A percentile compares a stretch with the other conserved stretches of the same genome.
Evolutionary conservation across 2,113 vertebrate species (phyloP).

Genomic region (Oxyura jamaicensis): DNA sequence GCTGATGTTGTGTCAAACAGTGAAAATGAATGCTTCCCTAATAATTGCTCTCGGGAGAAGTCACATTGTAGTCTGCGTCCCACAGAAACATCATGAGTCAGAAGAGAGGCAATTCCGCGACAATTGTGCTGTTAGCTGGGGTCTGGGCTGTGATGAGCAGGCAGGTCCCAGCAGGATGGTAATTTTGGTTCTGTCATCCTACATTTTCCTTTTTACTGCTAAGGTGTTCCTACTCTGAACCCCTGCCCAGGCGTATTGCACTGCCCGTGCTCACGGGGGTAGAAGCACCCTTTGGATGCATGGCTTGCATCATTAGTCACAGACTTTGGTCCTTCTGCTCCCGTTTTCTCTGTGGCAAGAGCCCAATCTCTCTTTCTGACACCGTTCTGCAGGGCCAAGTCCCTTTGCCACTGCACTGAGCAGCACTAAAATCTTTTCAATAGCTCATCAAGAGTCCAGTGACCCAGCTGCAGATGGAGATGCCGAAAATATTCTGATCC

Average conservation of each 20-base stretch:
- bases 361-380: background rate
- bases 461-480: background rate
- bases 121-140: conserved; percentile 8
- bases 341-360: background rate
- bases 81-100: conserved; percentile 45
- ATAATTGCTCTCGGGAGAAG: conserved; percentile 36
- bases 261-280: background rate
- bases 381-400: background rate
- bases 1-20: background rate
- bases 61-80: background rate
- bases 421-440: background rate
- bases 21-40: background rate
- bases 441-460: background rate
- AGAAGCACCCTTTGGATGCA: background rate
- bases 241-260: background rate
- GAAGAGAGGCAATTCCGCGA: conserved; percentile 32
- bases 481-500: background rate
- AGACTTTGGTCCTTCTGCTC: conserved; percentile 27
- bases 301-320: conserved; percentile 2
- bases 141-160: conserved; percentile 16
- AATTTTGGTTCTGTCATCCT: background rate
- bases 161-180: background rate
- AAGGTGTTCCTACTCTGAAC: background rate
- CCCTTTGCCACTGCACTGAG: background rate
- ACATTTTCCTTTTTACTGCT: background rate